phyloP scores from a whole-genome alignment of 2,888 invertebrate genomes.

The Trachelus stipa region DNA sequence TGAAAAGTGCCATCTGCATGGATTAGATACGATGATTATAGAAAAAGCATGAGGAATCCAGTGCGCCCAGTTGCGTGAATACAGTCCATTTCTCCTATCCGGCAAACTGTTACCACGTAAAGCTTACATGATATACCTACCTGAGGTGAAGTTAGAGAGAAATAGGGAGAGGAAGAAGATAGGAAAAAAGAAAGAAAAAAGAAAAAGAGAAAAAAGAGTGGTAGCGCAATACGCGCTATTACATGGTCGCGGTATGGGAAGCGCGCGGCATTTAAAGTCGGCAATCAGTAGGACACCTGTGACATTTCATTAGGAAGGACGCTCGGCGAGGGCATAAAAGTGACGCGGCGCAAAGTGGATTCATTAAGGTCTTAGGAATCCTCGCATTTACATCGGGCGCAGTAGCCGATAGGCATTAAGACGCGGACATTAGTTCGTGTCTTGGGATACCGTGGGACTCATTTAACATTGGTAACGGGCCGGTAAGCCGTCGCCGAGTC shows the following conservation, averaged over 20 bases:
- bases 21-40: no score
- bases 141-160: slow-evolving; percentile 5
- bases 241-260: slow-evolving; percentile 51
- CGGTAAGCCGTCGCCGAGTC: slow-evolving; percentile 39
- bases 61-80: no score
- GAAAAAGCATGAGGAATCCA: no score
- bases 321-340: slow-evolving; percentile 11
- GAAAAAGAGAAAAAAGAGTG: neutral
- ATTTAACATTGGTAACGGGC: slow-evolving; percentile 63
- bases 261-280: slow-evolving; percentile 60
- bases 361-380: slow-evolving; percentile 60
- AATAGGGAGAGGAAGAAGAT: slow-evolving; percentile 1
- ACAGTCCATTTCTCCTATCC: no score
- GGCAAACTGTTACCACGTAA: no score
- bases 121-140: no score
- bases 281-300: slow-evolving; percentile 63
- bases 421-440: slow-evolving; percentile 63
- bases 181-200: slow-evolving; percentile 15
- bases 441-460: slow-evolving; percentile 59
- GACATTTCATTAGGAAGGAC: slow-evolving; percentile 64
- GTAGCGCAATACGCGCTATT: neutral
- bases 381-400: slow-evolving; percentile 52
- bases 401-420: slow-evolving; percentile 36
- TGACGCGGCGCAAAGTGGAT: slow-evolving; percentile 56
- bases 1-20: no score